Evolutionary conservation across 1,140 invertebrate species (phyloP), one percentile per base, ranked within the genome.

Genomic region (Tetramorium simillimum): DNA sequence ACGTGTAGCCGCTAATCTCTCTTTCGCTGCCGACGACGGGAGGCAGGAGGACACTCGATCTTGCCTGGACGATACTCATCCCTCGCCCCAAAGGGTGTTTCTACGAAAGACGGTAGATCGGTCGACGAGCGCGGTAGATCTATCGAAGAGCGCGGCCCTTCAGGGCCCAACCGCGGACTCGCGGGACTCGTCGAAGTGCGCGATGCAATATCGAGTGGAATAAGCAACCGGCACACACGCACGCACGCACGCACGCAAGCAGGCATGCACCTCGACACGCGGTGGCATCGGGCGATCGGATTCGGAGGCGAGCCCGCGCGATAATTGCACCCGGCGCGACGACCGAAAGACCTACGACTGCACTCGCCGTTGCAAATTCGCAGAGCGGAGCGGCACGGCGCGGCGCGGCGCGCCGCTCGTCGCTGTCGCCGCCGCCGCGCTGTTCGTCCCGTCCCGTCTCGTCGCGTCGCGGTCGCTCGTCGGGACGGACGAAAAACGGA

Each of bases 261-360:
- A 62, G 56, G 62, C 37, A 81, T 16, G 28, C 49, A 33, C 43
- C 10, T 21, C 18, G 28, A 18, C 21, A 77, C 37, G 28, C 69
- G n/a, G n/a, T 49, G 18, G 56, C 46, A 70, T 43, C 33, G 58
- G 60, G 16, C 73, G 89, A 87, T 89, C 80, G 81, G 75, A 85
- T 88, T 81, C 70, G 76, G 86, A 86, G 86, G 81, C 89, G 70
- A 90, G 86, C 80, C 69, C 67, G 88, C 46, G 88, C 81, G 72
- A 89, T 90, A 90, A 90, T 90, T 87, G 88, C 88, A 85, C 72
- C 88, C 89, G 81, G 67, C 89, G 62, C 88, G 88, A 90, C 85
- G 88, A 86, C 89, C 85, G 89, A 90, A 89, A 78, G 89, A 89
- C 86, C 88, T 87, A 72, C 89, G 88, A 90, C 89, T 90, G 89